Conservation (phyloP, 1,140 invertebrate species). For the Drosophila nikananu region DNA sequence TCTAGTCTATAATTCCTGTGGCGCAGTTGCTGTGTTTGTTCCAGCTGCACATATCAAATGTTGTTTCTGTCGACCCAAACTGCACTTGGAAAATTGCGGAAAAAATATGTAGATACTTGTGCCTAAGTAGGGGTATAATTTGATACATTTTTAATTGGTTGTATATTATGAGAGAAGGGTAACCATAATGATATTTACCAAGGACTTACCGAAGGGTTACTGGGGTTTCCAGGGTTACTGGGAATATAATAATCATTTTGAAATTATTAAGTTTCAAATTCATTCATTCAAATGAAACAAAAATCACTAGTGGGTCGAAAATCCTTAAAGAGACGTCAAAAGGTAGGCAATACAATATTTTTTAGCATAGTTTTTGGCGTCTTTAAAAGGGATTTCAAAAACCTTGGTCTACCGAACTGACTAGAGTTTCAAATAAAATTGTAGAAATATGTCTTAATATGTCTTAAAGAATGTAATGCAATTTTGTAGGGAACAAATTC, state of each 20-base stretch:
- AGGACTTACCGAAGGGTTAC: neutral
- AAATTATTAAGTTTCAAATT: neutral
- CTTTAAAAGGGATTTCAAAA: neutral
- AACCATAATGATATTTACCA: neutral
- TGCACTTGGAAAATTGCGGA: neutral
- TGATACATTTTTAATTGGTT: neutral
- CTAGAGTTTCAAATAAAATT: neutral
- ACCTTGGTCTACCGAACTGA: neutral
- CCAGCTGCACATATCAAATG: slow-evolving; percentile 10
- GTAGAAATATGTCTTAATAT: neutral
- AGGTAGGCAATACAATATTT: neutral
- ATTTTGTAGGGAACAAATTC: neutral
- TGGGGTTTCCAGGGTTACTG: neutral
- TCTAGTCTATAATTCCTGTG: slow-evolving; percentile 15
- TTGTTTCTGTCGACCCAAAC: neutral
- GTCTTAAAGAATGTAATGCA: neutral
- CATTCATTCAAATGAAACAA: neutral
- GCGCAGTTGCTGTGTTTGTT: neutral
- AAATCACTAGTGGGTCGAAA: neutral
- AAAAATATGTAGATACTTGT: slow-evolving; percentile 1
- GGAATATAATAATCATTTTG: neutral
- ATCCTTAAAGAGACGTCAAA: neutral
- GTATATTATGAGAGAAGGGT: neutral
- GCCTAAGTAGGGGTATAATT: neutral
- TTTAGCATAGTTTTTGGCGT: neutral